Conservation (phyloP, 2,113 vertebrate genomes). For the Mormyrus lacerda region DNA sequence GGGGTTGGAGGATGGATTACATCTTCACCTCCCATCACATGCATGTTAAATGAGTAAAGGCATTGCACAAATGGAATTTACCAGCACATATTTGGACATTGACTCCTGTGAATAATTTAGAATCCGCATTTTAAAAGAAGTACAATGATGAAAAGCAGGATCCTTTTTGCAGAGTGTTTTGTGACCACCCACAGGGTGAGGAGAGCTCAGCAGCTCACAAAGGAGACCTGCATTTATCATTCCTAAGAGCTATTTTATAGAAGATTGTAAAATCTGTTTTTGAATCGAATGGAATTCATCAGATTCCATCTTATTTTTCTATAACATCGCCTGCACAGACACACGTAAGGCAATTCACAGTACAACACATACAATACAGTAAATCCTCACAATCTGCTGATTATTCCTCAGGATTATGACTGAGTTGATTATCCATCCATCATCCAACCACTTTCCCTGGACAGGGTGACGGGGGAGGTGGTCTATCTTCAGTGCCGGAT, state of each 20-base stretch:
- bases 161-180: background rate
- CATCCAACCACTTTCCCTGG: background rate
- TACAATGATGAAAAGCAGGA: background rate
- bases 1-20: background rate
- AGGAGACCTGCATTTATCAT: background rate
- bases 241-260: background rate
- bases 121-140: background rate
- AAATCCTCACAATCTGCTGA: background rate
- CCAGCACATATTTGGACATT: background rate
- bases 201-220: background rate
- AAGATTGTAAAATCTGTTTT: background rate
- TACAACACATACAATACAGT: background rate
- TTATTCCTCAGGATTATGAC: background rate
- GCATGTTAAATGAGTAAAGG: background rate
- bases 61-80: background rate
- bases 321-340: background rate
- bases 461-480: background rate
- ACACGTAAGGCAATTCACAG: background rate
- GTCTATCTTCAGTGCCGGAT: background rate
- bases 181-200: background rate
- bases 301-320: background rate
- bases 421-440: background rate
- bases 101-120: background rate
- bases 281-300: background rate
- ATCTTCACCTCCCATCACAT: slow-evolving; percentile 2